A percentile compares a stretch with the other conserved stretches of the same genome.
Evolutionary conservation across 2,888 invertebrate genomes (phyloP).

Genomic region (Coenonympha glycerion): DNA sequence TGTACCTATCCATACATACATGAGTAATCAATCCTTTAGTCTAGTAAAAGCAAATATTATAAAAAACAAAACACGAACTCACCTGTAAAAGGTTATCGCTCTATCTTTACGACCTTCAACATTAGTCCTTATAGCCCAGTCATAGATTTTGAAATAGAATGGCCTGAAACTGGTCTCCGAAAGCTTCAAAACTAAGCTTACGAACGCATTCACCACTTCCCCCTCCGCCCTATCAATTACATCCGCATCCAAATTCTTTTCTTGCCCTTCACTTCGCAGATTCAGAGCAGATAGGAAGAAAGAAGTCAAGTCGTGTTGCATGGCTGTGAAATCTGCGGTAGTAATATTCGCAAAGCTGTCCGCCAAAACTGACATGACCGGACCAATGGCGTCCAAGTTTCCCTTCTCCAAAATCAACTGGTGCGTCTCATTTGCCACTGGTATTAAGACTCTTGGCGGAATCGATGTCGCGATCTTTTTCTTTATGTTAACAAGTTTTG

Average conservation of each 20-base stretch:
- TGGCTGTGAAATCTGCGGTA: conserved; percentile 78
- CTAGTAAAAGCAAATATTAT: too few species aligned
- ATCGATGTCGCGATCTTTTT: conserved; percentile 81
- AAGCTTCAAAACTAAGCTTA: conserved; percentile 87
- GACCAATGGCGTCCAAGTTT: conserved; percentile 77
- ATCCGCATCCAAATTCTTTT: conserved; percentile 44
- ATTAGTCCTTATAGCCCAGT: conserved; percentile 86
- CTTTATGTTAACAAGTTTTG: conserved; percentile 78
- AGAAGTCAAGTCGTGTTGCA: conserved; percentile 80
- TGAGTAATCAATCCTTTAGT: too few species aligned
- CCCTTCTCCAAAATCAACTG: conserved; percentile 75
- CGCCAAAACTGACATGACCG: conserved; percentile 84
- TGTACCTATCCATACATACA: too few species aligned
- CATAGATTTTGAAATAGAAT: conserved; percentile 88
- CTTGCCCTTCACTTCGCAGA: conserved; percentile 76
- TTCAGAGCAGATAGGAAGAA: conserved; percentile 85
- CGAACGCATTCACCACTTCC: conserved; percentile 84
- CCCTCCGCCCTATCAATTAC: conserved; percentile 80
- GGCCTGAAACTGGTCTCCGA: conserved; percentile 93
- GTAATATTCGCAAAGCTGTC: conserved; percentile 81
- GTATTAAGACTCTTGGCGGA: conserved; percentile 84
- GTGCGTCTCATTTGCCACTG: conserved; percentile 81
- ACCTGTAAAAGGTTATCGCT: conserved; percentile 88
- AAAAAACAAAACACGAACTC: too few species aligned
- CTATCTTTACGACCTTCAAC: conserved; percentile 78